Percentiles rank a stretch among this genome's conserved stretches.
phyloP scores from a whole-genome alignment of 2,113 vertebrate species.

The Grammomys dolichurus region DNA sequence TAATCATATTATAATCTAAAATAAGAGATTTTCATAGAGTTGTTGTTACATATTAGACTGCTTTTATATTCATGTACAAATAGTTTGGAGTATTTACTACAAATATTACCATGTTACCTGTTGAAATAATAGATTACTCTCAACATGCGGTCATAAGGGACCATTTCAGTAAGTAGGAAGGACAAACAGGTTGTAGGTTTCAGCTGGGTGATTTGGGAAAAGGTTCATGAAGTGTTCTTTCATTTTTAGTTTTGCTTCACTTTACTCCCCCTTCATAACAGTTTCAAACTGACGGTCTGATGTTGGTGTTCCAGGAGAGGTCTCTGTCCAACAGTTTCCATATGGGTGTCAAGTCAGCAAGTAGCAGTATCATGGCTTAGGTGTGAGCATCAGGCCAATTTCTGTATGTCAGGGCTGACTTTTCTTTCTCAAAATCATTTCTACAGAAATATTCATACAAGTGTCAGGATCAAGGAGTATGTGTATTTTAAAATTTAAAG shows the following conservation, averaged over 20 bases:
- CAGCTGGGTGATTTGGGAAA: not conserved
- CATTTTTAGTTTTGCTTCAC: not conserved
- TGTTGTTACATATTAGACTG: not conserved
- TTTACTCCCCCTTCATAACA: not conserved
- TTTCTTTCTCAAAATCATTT: conserved; percentile 41
- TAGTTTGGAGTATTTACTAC: not conserved
- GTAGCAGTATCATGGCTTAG: not conserved
- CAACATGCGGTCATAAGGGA: not conserved
- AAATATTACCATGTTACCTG: not conserved
- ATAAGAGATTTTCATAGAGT: not conserved
- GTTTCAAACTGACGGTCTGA: not conserved
- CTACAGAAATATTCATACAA: conserved; percentile 41
- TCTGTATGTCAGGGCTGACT: not conserved
- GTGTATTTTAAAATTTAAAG: conserved; percentile 65
- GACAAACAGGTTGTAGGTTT: not conserved
- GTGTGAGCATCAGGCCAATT: not conserved
- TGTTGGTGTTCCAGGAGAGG: not conserved
- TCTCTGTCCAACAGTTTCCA: not conserved
- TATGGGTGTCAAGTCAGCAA: not conserved
- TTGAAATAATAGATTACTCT: not conserved
- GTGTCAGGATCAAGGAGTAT: conserved; percentile 33
- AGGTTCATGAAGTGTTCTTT: not conserved
- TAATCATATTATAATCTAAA: not conserved
- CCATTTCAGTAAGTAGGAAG: not conserved
- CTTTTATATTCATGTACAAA: conserved; percentile 27